Evolutionary conservation across 2,888 invertebrate species (phyloP), one percentile per base, ranked within the genome.

Genomic region (Thera britannica): DNA sequence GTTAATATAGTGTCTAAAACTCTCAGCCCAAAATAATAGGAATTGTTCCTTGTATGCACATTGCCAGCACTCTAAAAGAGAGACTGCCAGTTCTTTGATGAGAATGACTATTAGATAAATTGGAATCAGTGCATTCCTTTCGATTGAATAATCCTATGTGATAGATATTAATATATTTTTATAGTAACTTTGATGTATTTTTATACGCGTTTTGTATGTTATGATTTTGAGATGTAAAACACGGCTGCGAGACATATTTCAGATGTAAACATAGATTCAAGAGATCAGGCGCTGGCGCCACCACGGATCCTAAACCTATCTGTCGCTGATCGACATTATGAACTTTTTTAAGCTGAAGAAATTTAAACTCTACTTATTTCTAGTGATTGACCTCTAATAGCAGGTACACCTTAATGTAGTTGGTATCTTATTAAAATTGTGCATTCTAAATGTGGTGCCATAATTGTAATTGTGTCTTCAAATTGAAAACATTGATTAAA

Each of bases 121-220:
- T 51, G 57, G 51, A 58, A 55, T 62, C 36, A 3, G 61, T 63
- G 66, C 62, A 69, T 73, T 69, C 71, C 67, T 65, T 60, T 65
- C 46, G 67, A 67, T 71, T 70, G n/a, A 59, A 48, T 51, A 54
- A 64, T 70, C 44, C 61, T 57, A 71, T 67, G 72, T 66, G 61
- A 61, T 66, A 72, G 55, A 70, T 68, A 58, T 71, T 65, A 68
- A 71, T 74, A 71, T 72, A 72, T 75, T 73, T 72, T 73, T 71
- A 23, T 75, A 75, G 59, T 46, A n/a, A 48, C 48, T 61, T 67
- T 68, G 58, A 62, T 51, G 48, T 36, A 44, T 58, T 63, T 54
- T 62, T 60, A 63, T 60, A 62, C 41, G 44, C n/a, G 54, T 64
- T 70, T 52, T 49, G 60, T 49, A 68, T 51, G 46, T 57, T 56